Base-by-base conservation (phyloP, 2,888 invertebrate genomes). In the Tiphia femorata region DNA sequence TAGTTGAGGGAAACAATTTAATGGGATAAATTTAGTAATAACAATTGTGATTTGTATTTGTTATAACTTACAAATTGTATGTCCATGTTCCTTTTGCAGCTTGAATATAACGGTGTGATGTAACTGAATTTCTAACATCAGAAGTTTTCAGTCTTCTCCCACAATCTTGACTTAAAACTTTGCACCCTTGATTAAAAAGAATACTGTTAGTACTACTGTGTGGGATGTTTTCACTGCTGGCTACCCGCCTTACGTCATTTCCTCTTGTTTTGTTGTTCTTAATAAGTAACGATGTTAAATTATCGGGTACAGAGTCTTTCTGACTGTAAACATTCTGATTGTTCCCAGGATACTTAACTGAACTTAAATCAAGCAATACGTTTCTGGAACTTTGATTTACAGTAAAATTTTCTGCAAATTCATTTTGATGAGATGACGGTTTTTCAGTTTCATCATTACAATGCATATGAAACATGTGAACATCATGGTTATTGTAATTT, bases 51-150 rank as follows among this genome's bases (percentile, higher is more conserved):
- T n/a, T n/a, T n/a, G n/a, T n/a, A n/a, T n/a, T n/a, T n/a, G n/a
- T n/a, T n/a, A n/a, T 19, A 56, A 60, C 29, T 70, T 70, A 80
- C 46, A 80, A 76, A 54, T 80, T 79, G 51, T 77, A 81, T 10
- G 78, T 79, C 79, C 79, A 80, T 50, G 77, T 80, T 61, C 79
- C 79, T 69, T 77, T 80, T 20, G 77, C 76, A 16, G 78, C 76
- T 43, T 81, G 78, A 50, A 81, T 80, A 51, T 81, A 80, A 16
- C 78, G 74, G 49, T 73, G 50, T 5, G 76, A 72, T 1, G 67
- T 57, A 16, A 62, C 49, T n/a, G 70, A 57, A 46, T 69, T 71
- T 29, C 64, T 70, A 21, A 64, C 21, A 4, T 72, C 74, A 2
- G 73, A 63, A 27, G 63, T 72, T 60, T 72, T 76, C 27, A 68